phyloP scores from a whole-genome alignment of 2,888 invertebrate genomes.

The Euclidia mi region DNA sequence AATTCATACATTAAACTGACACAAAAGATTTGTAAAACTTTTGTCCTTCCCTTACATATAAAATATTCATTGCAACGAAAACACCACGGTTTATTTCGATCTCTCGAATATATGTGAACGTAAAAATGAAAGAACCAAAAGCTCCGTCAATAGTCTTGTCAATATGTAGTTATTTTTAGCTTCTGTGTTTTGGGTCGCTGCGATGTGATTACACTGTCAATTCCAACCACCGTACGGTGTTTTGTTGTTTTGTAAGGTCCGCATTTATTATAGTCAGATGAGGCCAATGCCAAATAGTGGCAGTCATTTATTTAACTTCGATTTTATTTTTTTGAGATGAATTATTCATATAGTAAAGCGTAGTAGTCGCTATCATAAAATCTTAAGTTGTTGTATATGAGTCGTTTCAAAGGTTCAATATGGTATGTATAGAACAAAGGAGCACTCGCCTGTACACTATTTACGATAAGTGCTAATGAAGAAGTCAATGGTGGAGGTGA shows the following conservation, averaged over 20 bases:
- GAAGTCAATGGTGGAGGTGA: conserved; percentile 39
- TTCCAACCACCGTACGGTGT: conserved; percentile 4
- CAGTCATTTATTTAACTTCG: too few relatives aligned
- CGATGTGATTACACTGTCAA: conserved; percentile 10
- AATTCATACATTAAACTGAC: too few relatives aligned
- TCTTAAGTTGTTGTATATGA: not conserved
- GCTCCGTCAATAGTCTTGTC: conserved; percentile 23
- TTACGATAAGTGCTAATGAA: conserved; percentile 54
- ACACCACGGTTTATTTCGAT: conserved; percentile 16
- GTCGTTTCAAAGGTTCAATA: not conserved
- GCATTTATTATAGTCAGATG: not conserved
- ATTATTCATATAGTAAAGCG: too few relatives aligned
- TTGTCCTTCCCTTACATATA: not conserved
- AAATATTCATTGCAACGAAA: conserved; percentile 39
- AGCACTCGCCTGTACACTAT: not conserved
- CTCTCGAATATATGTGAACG: conserved; percentile 14
- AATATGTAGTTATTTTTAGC: conserved; percentile 27
- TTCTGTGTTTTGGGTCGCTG: conserved; percentile 9
- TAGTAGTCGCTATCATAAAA: too few relatives aligned
- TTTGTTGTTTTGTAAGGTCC: not conserved
- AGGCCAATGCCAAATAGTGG: not conserved
- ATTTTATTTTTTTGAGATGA: not conserved
- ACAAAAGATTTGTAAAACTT: not conserved
- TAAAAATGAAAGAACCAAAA: conserved; percentile 18
- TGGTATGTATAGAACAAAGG: not conserved